Percentiles rank a stretch among this genome's conserved stretches.
Evolutionary conservation across 2,888 invertebrate genomes (phyloP).

Genomic region (Hypselothyrea guttata): DNA sequence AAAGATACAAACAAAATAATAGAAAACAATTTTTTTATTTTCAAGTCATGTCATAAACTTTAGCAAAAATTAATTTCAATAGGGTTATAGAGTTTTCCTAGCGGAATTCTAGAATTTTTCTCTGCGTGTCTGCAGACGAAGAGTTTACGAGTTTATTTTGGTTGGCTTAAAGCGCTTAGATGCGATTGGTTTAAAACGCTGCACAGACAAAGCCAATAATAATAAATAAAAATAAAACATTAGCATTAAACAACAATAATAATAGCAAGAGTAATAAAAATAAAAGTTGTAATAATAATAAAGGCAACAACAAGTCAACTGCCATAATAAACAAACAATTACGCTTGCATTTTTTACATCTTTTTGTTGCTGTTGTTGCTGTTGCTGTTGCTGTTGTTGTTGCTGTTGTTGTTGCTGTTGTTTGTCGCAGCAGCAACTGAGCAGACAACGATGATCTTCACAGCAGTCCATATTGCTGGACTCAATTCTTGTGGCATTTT

Average conservation of each 20-base stretch:
- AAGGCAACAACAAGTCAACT: constrained; percentile 26
- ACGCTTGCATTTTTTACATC: constrained; percentile 59
- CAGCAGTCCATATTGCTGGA: constrained; percentile 44
- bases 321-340: constrained; percentile 80
- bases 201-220: constrained; percentile 57
- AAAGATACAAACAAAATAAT: no score
- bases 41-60: no score
- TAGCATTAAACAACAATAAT: constrained; percentile 65
- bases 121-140: background rate
- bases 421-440: constrained; percentile 14
- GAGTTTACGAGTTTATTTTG: no score
- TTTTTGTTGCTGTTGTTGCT: constrained; percentile 4
- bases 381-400: constrained; percentile 11
- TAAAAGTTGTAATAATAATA: constrained; percentile 21
- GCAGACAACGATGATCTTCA: constrained; percentile 25
- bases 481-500: constrained; percentile 60
- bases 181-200: constrained; percentile 5
- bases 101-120: no score
- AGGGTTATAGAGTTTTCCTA: no score
- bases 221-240: no score
- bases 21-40: no score
- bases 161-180: background rate
- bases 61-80: no score
- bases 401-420: constrained; percentile 13
- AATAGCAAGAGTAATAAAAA: constrained; percentile 37